Evolutionary conservation across 1,140 invertebrate species (phyloP), one percentile per base, ranked within the genome.

Genomic region (Aleiodes sp.): DNA sequence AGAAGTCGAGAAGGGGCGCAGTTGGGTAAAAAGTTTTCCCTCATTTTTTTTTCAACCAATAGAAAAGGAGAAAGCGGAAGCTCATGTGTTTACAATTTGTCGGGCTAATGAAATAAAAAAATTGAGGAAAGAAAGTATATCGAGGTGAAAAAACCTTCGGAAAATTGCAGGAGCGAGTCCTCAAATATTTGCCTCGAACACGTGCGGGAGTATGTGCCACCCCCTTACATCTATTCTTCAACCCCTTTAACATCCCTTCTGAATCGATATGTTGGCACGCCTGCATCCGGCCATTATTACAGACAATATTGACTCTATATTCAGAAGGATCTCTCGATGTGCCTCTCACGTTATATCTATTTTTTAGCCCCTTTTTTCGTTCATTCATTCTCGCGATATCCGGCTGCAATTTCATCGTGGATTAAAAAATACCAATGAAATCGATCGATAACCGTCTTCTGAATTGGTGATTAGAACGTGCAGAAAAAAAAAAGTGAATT

Each of bases 291-390:
- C 59, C 29, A 62, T 71, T 71, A 57, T 67, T 67, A 71, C 57
- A n/a, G 57, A 62, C 70, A 62, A 71, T 71, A 71, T 67, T 67
- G 70, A 71, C 70, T 29, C 37, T 33, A 61, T 37, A 46, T 63
- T 33, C 10, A 68, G 28, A 29, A 31, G 21, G 26, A 19, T 43
- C 33, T 46, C 26, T 41, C 35, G 19, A 61, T 29, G 46, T 16
- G 28, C 4, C 28, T 29, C 8, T 12, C 21, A 26, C 56, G 16
- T 57, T 33, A 68, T 41, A 61, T 68, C 28, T 29, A 33, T 24
- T 62, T 37, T n/a, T n/a, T n/a, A n/a, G n/a, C n/a, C n/a, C n/a
- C n/a, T n/a, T n/a, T n/a, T n/a, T n/a, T n/a, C n/a, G n/a, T n/a
- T n/a, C n/a, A n/a, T n/a, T 43, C 39, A n/a, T 9, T 64, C 4